phyloP scores from a whole-genome alignment of 1,140 invertebrate species.

The Apolygus lucorum region DNA sequence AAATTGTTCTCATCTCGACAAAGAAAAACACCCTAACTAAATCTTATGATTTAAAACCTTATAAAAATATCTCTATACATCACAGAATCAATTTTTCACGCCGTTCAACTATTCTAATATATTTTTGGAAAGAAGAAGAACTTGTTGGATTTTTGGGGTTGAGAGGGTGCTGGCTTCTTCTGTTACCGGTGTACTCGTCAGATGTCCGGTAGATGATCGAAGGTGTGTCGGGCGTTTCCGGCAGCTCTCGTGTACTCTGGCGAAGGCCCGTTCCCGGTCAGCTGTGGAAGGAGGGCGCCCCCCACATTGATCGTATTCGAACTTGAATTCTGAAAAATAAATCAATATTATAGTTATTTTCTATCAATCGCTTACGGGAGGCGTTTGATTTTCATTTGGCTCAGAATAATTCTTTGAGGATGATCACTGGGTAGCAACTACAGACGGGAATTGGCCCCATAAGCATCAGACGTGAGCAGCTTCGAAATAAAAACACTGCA shows the following conservation, averaged over 20 bases:
- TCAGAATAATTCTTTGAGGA: no score
- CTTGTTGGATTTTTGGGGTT: neutral
- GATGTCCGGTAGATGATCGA: constrained; percentile 35
- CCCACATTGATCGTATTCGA: constrained; percentile 29
- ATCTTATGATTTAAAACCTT: no score
- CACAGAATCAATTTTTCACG: neutral
- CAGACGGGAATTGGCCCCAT: no score
- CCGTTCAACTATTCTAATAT: neutral
- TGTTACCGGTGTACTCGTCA: constrained; percentile 26
- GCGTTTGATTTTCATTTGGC: no score
- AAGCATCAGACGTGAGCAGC: no score
- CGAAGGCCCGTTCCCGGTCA: constrained; percentile 31
- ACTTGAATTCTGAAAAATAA: constrained; percentile 30
- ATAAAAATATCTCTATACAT: neutral
- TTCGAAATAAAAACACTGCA: no score
- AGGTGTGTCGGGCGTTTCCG: constrained; percentile 26
- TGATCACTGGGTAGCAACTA: no score
- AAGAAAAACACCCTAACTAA: no score
- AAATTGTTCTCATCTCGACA: no score
- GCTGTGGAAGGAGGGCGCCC: constrained; percentile 32
- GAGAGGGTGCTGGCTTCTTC: neutral
- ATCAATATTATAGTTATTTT: no score
- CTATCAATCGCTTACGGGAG: no score
- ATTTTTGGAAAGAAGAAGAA: constrained; percentile 2
- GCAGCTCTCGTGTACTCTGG: constrained; percentile 28